Evolutionary conservation across 1,140 invertebrate genomes (phyloP), one percentile per base, ranked within the genome.

Genomic region (Holotrichia oblita): DNA sequence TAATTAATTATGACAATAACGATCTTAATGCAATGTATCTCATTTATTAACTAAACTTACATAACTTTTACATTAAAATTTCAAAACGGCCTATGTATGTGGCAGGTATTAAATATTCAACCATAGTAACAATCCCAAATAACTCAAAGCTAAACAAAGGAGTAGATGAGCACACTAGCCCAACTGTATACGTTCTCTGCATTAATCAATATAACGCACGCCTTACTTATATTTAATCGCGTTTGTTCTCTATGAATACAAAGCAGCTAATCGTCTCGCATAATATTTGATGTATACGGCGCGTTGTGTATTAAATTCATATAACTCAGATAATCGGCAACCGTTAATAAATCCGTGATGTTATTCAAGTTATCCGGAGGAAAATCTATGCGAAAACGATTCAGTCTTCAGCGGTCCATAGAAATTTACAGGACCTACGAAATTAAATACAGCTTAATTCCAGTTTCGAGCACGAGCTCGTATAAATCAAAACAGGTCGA

Each of bases 401-500:
- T 64, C 61, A 64, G 61, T 64, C 61, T 48, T 64, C 61, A 64
- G 61, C 17, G 8, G 24, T 64, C 61, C 17, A 20, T 64, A 17
- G 61, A 64, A 64, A 64, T 64, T 22, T 64, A 64, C 61, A 64
- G 61, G 17, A 64, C 61, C 61, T 9, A 27, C 61, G 61, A 64
- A 64, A 64, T 64, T 64, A 64, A 64, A 64, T 64, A 64, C 61
- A 64, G 61, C 61, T 64, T 64, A 64, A 22, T 22, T 64, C 61
- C 61, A 48, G 61, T 22, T 64, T 27, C 20, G 61, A 64, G 17
- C 61, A 9, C 61, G 61, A 48, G 44, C 44, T 48, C 61, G 61
- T 17, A 64, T 64, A 64, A 64, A 64, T 64, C 61, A 64, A 64
- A 64, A 64, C 61, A 64, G 61, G 61, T 64, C 61, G 61, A 64